Base-by-base conservation (phyloP, 2,797 vertebrate species). In the Gymnoscopelus braueri region DNA sequence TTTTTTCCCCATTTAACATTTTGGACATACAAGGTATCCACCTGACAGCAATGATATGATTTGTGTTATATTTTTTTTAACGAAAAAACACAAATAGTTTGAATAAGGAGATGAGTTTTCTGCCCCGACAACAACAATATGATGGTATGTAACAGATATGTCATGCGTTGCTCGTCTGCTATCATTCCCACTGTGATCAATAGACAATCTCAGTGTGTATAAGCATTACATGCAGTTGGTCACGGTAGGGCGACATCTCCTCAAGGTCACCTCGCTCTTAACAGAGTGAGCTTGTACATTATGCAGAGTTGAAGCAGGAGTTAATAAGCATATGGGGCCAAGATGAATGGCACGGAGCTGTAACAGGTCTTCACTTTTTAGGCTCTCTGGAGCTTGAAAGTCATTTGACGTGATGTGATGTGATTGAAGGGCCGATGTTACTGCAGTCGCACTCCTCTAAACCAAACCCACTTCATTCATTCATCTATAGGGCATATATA, bases 361-460 rank as follows among this genome's bases (percentile, higher is more conserved):
- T 80, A 39, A 56, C 78, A 78, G 64, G 63, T 67, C 84, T 78
- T 61, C 65, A 69, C 63, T 69, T 82, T 19, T 35, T 71, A 54
- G 72, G 50, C 72, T 72, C 69, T 83, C 60, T 50, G 58, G 51
- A 83, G 65, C 67, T 67, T 83, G 24, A 73, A 80, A 75, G 65
- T 80, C 53, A 53, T 83, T 86, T 80, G 69, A 72, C 53, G 19
- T 19, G 19, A 19, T 19, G 19, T 19, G 19, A 67, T 71, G 44
- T 71, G 67, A 83, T 85, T 75, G 71, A 85, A 75, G 69, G 74
- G 62, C 68, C 54, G 68, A 69, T 72, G 77, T 67, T 76, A 65
- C 62, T 48, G 65, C 44, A 32, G 73, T 53, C 62, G 49, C 57
- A 60, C 50, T 51, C 11, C 35, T 74, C 35, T 70, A 44, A 73